These are phyloP conservation scores for Desmodus rotundus DNA, from an alignment of 2,113 vertebrate genomes.

Conservation along the genomic window DNA sequence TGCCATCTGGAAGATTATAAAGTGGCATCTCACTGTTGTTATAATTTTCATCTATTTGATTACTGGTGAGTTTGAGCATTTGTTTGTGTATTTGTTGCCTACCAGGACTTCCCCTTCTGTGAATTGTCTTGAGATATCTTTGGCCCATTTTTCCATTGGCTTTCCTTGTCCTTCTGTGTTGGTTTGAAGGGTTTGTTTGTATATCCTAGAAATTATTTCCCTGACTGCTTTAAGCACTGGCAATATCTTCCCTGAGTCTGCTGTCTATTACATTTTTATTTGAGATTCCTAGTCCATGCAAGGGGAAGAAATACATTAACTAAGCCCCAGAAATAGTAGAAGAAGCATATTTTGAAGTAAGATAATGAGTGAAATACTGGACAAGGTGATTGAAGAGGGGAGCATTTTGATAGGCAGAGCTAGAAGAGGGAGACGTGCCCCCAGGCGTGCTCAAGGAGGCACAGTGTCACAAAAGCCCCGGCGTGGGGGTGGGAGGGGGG, in stretches of 20 bases:
- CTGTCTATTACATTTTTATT: neutral
- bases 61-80: neutral
- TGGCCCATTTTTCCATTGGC: neutral
- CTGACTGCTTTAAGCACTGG: constrained; percentile 19
- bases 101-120: neutral
- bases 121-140: neutral
- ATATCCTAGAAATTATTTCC: neutral
- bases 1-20: neutral
- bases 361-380: neutral
- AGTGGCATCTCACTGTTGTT: neutral
- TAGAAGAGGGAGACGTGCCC: neutral
- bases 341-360: neutral
- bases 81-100: neutral
- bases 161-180: neutral
- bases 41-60: neutral
- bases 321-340: neutral
- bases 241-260: neutral
- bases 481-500: too few relatives aligned
- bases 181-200: neutral
- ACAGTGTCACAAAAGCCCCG: neutral
- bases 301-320: neutral
- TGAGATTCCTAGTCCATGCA: neutral
- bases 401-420: neutral
- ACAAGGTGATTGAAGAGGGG: neutral
- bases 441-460: neutral